phyloP scores from a whole-genome alignment of 2,797 vertebrate species.

The Columba guinea region DNA sequence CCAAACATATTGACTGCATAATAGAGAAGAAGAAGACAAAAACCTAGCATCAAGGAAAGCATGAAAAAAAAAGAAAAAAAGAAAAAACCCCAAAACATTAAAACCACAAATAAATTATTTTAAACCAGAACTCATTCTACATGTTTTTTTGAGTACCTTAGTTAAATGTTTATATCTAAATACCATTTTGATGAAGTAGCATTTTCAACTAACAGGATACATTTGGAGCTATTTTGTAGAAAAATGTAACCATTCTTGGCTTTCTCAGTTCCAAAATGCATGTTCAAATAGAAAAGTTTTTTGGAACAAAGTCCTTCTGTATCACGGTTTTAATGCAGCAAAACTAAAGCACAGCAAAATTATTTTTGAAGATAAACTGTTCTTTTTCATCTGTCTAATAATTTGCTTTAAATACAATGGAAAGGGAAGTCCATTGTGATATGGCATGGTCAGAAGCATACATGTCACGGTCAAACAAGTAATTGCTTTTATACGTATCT shows the following conservation, averaged over 20 bases:
- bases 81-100: too few species aligned
- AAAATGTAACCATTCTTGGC: accelerated
- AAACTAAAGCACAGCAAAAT: not conserved
- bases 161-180: not conserved
- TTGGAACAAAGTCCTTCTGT: not conserved
- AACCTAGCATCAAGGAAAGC: not conserved
- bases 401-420: not conserved
- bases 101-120: not conserved
- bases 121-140: not conserved
- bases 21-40: not conserved
- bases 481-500: not conserved
- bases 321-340: not conserved
- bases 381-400: not conserved
- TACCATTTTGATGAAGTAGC: not conserved
- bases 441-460: not conserved
- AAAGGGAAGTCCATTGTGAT: not conserved
- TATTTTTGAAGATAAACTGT: not conserved
- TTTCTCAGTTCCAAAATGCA: not conserved
- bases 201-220: not conserved
- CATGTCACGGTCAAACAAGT: not conserved
- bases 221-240: not conserved
- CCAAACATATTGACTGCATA: not conserved
- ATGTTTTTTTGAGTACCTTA: not conserved
- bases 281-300: not conserved
- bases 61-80: not conserved